Base-by-base conservation (phyloP, 1,140 invertebrate genomes). In the Octopus sinensis region DNA sequence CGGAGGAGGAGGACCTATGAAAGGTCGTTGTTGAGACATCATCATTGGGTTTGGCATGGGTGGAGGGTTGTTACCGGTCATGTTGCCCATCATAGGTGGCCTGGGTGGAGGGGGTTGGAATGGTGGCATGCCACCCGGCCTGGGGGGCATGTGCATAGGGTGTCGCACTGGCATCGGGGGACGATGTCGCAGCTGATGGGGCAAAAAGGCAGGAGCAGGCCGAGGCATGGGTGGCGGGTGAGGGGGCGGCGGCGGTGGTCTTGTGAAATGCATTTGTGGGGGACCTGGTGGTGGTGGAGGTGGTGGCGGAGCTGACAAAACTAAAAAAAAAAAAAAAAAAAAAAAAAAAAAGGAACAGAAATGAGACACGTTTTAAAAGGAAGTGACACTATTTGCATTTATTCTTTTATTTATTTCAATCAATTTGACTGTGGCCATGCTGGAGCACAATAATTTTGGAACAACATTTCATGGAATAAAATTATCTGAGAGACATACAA, bases 261-360 rank as follows among this genome's bases (percentile, higher is more conserved):
- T 80, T 79, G 87, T 73, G 4, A 88, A 82, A 80, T 88, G 88
- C 13, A 84, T 86, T 5, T 87, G 86, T 9, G 87, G 78, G 78
- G 87, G 87, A 17, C 82, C 75, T 54, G 82, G 80, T 56, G 82
- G 76, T 12, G 84, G 83, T 10, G 87, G 85, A 9, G 87, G 87
- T 62, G 86, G 87, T 13, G 87, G 86, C 4, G 84, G 85, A 51
- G 87, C 83, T 53, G 85, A 81, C n/a, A 84, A 76, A 17, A 85
- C 56, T 76, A 10, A 7, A 78, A 81, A 78, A 6, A 81, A 43
- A 79, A 79, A 9, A 62, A 62, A 62, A 9, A 62, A 62, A 10
- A 62, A 9, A 62, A 62, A 62, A 62, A 62, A 62, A 12, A 62
- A 62, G 3, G 3, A 43, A 43, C 30, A 43, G 30, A 43, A 43